Evolutionary conservation across 2,888 invertebrate genomes (phyloP), one percentile per base, ranked within the genome.

Genomic region (Dryadula phaetusa): DNA sequence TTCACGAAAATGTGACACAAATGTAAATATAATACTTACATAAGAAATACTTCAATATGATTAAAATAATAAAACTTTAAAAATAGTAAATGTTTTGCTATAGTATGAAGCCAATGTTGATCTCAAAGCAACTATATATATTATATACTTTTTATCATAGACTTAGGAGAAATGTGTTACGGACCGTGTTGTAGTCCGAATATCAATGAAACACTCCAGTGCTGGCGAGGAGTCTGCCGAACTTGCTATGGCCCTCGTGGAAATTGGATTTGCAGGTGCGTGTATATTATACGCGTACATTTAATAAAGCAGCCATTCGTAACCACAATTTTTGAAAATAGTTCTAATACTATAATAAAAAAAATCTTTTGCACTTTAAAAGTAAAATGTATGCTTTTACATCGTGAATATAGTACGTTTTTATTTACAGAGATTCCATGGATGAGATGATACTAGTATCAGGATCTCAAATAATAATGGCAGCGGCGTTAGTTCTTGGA

Each of bases 391-490:
- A n/a, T n/a, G n/a, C n/a, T n/a, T n/a, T n/a, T 49, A n/a, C 28
- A 20, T 34, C 18, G 10, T 44, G 53, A 22, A 25, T 12, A 61
- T 14, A 32, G 20, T 46, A 34, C 34, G 22, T 40, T 22, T 14
- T 14, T 22, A 8, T 20, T 62, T 81, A 54, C 85, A 92, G 92
- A 71, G 88, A 91, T 62, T 75, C 83, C n/a, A 76, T 89, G 67
- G 90, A 92, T 71, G 87, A 90, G 73, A 83, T 90, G 63, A 75
- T 92, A 58, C 75, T 93, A 71, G 80, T 92, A 62, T 89, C 92
- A 40, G 87, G 87, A 54, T 88, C 92, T 22, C 93, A 93, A 74
- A 86, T 93, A 60, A 86, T 90, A n/a, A 91, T 93, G 92, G 90
- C 87, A 1, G 84, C 85, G 0, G 88, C 90, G 1, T 79, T 93